phyloP scores from a whole-genome alignment of 2,113 vertebrate species.

The Calyptomena viridis region DNA sequence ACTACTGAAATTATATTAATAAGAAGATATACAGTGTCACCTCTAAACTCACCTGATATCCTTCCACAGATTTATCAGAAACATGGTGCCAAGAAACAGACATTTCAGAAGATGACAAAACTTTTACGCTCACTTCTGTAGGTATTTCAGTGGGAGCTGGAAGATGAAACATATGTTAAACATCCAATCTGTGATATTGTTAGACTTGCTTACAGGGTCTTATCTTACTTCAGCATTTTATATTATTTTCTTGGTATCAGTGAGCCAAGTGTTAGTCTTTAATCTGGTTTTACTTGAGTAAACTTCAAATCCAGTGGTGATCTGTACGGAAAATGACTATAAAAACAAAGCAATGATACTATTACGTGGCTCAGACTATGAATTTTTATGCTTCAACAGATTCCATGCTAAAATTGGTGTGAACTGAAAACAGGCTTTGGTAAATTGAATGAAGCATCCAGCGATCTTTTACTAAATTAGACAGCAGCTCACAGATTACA shows the following conservation, averaged over 20 bases:
- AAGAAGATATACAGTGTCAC: background rate
- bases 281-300: background rate
- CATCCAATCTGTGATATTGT: background rate
- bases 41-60: constrained; percentile 86
- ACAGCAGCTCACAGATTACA: background rate
- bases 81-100: constrained; percentile 85
- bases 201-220: background rate
- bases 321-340: background rate
- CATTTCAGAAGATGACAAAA: constrained; percentile 87
- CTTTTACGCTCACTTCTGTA: constrained; percentile 70
- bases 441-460: background rate
- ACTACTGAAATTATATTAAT: background rate
- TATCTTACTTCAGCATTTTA: background rate
- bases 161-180: constrained; percentile 22
- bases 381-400: background rate
- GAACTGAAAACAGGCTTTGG: background rate
- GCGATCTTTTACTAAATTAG: background rate
- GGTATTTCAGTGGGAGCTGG: constrained; percentile 87
- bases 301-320: background rate
- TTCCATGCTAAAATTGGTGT: background rate
- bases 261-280: background rate
- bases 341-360: background rate
- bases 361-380: background rate
- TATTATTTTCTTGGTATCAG: background rate
- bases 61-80: constrained; percentile 79